A percentile compares a stretch with the other conserved stretches of the same genome.
Conservation (phyloP, 2,888 invertebrate genomes). For the Marronus borbonicus region DNA sequence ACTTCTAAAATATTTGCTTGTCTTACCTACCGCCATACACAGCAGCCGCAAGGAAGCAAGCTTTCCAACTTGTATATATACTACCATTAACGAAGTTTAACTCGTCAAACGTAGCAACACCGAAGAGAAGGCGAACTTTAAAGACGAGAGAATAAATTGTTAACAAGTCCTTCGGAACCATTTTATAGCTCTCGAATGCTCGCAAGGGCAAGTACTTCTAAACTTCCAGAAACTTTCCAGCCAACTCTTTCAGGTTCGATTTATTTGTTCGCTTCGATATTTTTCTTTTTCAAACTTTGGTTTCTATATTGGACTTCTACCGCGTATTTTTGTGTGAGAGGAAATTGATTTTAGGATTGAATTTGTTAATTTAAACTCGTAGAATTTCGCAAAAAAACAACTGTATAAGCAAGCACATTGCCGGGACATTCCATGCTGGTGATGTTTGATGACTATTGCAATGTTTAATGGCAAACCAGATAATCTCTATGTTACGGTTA, state of each 20-base stretch:
- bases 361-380: no score
- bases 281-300: no score
- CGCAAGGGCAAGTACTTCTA: slow-evolving; percentile 17
- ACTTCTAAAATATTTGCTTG: background rate
- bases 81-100: slow-evolving; percentile 7
- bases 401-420: no score
- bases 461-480: no score
- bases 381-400: no score
- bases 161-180: slow-evolving; percentile 30
- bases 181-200: slow-evolving; percentile 25
- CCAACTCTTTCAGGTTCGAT: background rate
- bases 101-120: slow-evolving; percentile 13
- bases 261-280: background rate
- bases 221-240: slow-evolving; percentile 16
- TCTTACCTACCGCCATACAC: background rate
- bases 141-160: slow-evolving; percentile 23
- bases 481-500: no score
- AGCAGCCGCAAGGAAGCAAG: background rate
- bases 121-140: slow-evolving; percentile 16
- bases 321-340: no score
- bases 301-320: no score
- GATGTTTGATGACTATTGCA: no score
- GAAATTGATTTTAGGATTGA: no score
- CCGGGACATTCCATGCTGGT: no score
- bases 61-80: background rate